phyloP scores from a whole-genome alignment of 2,888 invertebrate genomes.

The Phorcus lineatus region DNA sequence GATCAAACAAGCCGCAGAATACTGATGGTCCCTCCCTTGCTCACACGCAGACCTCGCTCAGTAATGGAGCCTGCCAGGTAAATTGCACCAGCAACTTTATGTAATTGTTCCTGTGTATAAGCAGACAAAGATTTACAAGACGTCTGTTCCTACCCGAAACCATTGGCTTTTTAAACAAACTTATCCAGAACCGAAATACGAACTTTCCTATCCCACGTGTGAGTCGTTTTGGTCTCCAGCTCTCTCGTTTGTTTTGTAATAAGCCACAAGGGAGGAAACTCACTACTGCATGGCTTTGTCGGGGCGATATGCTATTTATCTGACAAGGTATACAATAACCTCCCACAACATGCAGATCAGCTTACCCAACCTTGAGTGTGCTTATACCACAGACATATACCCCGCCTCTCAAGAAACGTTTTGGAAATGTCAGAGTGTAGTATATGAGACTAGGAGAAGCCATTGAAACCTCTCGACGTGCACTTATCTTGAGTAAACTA shows the following conservation, averaged over 20 bases:
- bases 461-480: not conserved
- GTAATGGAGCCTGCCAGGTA: not conserved
- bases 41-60: not conserved
- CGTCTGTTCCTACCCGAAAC: not conserved
- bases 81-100: not conserved
- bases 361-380: not conserved
- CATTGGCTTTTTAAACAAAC: not conserved
- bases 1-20: no score
- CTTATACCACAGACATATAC: not conserved
- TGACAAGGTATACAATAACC: not conserved
- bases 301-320: not conserved
- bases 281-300: not conserved
- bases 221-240: not conserved
- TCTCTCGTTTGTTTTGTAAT: slow-evolving; percentile 6
- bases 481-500: not conserved
- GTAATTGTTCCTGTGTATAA: not conserved
- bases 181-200: not conserved
- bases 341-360: not conserved
- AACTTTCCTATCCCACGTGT: not conserved
- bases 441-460: not conserved
- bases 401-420: not conserved
- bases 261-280: not conserved
- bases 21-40: no score
- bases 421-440: not conserved
- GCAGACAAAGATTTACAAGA: not conserved